Base-by-base conservation (phyloP, 2,797 vertebrate species). In the Carapus acus region DNA sequence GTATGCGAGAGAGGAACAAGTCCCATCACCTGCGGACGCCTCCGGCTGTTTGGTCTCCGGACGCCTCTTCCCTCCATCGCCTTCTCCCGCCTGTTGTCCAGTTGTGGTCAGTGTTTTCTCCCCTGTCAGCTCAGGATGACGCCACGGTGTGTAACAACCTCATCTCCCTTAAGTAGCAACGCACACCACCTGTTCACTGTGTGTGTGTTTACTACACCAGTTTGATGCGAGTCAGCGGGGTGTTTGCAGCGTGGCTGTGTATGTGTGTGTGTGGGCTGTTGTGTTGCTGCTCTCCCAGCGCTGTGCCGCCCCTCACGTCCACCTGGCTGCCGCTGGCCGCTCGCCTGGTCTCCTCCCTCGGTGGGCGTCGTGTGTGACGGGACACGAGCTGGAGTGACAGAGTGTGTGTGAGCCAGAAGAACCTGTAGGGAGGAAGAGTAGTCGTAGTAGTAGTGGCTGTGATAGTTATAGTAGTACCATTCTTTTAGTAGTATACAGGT, bases 381-480 rank as follows among this genome's bases (percentile, higher is more conserved):
- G 61, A 54, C 29, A 42, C 45, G 24, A 34, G 37, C 31, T 13
- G 47, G 39, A 65, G 29, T 61, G 73, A 58, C 65, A 58, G 20
- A 21, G 36, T 37, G 40, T 71, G 40, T 57, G 57, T 64, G 45
- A 61, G 38, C 36, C n/a, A 37, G 37, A 41, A 48, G 29, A 65
- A 64, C 44, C 46, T 1, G 2, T 16, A 18, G 48, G 51, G 56
- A 23, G 3, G 5, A 17, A 2, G 8, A 57, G 20, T 33, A 39
- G 46, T 45, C 40, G 49, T 60, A 59, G 5, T 9, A 27, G n/a
- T n/a, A n/a, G n/a, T n/a, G n/a, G n/a, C n/a, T n/a, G n/a, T n/a
- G n/a, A n/a, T n/a, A n/a, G n/a, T n/a, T n/a, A n/a, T n/a, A n/a
- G n/a, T n/a, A n/a, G n/a, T n/a, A n/a, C n/a, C n/a, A n/a, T n/a